Evolutionary conservation across 1,140 invertebrate genomes (phyloP).

Genomic region (Muscidifurax raptorellus): DNA sequence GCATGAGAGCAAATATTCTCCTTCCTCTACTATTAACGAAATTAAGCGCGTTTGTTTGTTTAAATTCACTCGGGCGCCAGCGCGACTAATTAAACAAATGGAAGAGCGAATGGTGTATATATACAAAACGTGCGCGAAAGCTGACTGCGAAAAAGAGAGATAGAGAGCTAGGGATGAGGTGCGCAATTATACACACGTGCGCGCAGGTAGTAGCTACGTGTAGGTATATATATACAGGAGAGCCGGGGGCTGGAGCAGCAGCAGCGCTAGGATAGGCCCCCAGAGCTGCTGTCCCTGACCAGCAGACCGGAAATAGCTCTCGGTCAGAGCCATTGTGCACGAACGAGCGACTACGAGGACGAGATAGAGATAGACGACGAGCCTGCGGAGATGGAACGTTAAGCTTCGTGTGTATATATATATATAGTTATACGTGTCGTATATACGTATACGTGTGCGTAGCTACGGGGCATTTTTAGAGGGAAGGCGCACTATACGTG

Average conservation of each 20-base stretch:
- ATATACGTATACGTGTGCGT: not conserved
- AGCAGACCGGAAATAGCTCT: slow-evolving; percentile 62
- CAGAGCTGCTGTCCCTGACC: slow-evolving; percentile 59
- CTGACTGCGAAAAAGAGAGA: not conserved
- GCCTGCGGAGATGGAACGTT: slow-evolving; percentile 3
- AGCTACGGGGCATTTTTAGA: not conserved
- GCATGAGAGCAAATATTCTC: too few relatives aligned
- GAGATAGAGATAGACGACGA: slow-evolving; percentile 19
- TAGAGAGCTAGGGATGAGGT: too few relatives aligned
- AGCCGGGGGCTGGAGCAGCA: not conserved
- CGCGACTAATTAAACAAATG: not conserved
- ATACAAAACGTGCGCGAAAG: too few relatives aligned
- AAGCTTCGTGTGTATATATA: slow-evolving; percentile 12
- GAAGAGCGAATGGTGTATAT: too few relatives aligned
- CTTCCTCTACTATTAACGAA: too few relatives aligned
- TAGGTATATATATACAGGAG: not conserved
- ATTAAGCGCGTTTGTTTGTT: too few relatives aligned
- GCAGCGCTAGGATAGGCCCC: not conserved
- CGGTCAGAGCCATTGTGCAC: slow-evolving; percentile 59
- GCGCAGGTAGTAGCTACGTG: not conserved
- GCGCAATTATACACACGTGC: not conserved
- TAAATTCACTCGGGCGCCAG: too few relatives aligned
- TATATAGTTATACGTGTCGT: too few relatives aligned
- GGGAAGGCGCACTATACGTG: not conserved
- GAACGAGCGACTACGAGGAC: slow-evolving; percentile 52